These are phyloP conservation scores for Ursus arctos DNA, from an alignment of 2,113 vertebrate genomes.

Conservation along the genomic window DNA sequence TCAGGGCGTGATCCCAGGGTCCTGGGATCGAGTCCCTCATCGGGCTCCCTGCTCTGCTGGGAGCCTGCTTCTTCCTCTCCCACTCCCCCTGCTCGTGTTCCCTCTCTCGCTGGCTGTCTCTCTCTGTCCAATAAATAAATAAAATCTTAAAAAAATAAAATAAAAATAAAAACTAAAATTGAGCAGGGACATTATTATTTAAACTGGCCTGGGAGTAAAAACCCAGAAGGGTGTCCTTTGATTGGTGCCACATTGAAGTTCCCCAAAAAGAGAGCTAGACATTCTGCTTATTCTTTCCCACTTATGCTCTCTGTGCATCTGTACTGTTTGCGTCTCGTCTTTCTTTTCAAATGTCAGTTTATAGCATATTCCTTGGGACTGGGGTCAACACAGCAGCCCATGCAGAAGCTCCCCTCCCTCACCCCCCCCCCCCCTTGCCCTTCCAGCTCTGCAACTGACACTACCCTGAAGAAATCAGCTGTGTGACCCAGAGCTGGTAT, in stretches of 20 bases:
- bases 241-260: background rate
- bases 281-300: background rate
- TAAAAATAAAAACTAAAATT: background rate
- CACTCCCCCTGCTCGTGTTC: too few species aligned
- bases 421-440: fast-evolving
- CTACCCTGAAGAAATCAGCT: background rate
- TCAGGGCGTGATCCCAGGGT: too few species aligned
- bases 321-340: background rate
- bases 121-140: too few species aligned
- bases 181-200: background rate
- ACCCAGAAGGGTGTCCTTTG: background rate
- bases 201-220: background rate
- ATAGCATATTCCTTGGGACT: background rate
- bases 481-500: background rate
- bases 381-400: background rate
- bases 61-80: too few species aligned
- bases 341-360: background rate
- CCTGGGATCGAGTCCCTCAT: too few species aligned
- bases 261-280: background rate
- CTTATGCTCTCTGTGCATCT: background rate
- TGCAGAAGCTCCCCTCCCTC: background rate
- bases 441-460: background rate
- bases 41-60: too few species aligned
- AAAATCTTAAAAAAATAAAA: too few species aligned
- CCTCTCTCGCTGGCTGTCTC: too few species aligned